Conservation (phyloP, 2,888 invertebrate species). For the Syrista parreyssii region DNA sequence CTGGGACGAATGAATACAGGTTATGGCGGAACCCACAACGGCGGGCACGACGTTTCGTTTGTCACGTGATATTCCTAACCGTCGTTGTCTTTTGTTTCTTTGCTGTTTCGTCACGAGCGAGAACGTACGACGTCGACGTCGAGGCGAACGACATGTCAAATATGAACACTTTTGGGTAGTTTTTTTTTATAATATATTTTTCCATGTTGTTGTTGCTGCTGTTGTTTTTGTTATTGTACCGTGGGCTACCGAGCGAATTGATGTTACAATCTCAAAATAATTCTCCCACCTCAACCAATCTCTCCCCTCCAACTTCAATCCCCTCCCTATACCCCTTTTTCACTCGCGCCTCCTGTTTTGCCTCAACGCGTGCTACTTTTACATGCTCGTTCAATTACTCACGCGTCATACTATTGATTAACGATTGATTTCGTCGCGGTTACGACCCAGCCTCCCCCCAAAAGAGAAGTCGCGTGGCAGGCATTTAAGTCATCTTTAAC, state of each 20-base stretch:
- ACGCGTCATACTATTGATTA: neutral
- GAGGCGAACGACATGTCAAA: constrained; percentile 48
- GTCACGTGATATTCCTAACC: constrained; percentile 1
- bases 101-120: constrained; percentile 2
- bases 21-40: neutral
- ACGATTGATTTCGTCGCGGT: neutral
- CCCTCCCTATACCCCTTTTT: neutral
- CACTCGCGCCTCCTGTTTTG: neutral
- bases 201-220: neutral
- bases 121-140: constrained; percentile 20
- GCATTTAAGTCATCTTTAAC: constrained; percentile 43
- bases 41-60: constrained; percentile 14
- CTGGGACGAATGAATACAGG: neutral
- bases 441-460: neutral
- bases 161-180: constrained; percentile 63
- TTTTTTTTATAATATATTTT: constrained; percentile 27
- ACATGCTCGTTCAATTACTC: neutral
- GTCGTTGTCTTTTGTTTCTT: neutral
- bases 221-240: neutral
- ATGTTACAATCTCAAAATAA: neutral
- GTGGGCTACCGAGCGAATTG: neutral
- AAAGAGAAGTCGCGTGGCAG: constrained; percentile 43
- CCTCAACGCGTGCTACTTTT: too few relatives aligned
- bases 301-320: too few relatives aligned
- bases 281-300: neutral